A percentile compares a stretch with the other conserved stretches of the same genome.
phyloP scores from a whole-genome alignment of 1,140 invertebrate genomes.

The Monochamus saltuarius region DNA sequence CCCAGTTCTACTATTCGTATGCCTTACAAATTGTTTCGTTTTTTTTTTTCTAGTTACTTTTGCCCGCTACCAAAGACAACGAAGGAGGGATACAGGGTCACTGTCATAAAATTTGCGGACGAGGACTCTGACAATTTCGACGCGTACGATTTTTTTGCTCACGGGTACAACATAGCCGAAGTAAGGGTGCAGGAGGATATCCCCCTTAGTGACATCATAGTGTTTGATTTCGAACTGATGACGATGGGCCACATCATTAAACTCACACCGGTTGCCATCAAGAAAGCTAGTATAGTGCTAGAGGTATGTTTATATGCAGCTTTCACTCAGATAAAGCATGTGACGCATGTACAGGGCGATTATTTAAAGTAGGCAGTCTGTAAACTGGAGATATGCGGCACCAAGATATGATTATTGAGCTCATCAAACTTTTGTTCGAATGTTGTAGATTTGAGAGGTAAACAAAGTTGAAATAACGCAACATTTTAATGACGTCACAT shows the following conservation, averaged over 20 bases:
- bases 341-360: background rate
- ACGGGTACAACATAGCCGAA: slow-evolving; percentile 29
- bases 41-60: slow-evolving; percentile 23
- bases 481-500: too few species aligned
- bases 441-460: slow-evolving; percentile 1
- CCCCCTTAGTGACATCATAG: slow-evolving; percentile 20
- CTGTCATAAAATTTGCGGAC: slow-evolving; percentile 24
- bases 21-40: background rate
- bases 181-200: slow-evolving; percentile 31
- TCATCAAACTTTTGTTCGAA: background rate
- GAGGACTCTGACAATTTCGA: slow-evolving; percentile 24
- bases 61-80: slow-evolving; percentile 31
- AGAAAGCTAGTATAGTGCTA: slow-evolving; percentile 24
- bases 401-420: background rate
- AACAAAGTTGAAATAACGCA: too few species aligned
- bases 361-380: background rate
- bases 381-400: background rate
- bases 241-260: slow-evolving; percentile 25
- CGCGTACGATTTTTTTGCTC: slow-evolving; percentile 23
- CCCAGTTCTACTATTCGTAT: background rate
- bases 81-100: slow-evolving; percentile 23
- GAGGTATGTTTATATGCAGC: slow-evolving; percentile 24
- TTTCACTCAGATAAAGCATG: background rate
- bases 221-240: slow-evolving; percentile 30
- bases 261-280: slow-evolving; percentile 18